Evolutionary conservation across 1,140 invertebrate species (phyloP).

Genomic region (Penaeus indicus): DNA sequence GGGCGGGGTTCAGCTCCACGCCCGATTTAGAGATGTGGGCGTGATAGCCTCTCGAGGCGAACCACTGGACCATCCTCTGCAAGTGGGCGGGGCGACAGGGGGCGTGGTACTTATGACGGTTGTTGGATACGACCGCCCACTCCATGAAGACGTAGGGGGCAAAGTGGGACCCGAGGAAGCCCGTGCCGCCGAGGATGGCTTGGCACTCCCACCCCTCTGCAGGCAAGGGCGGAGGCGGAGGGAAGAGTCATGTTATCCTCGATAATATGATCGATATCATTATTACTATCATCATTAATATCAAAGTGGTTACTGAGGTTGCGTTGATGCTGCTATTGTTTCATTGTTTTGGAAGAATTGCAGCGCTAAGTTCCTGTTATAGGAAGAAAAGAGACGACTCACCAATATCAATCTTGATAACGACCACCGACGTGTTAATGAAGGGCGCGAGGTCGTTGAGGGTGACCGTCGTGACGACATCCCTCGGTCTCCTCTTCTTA

Average conservation of each 20-base stretch:
- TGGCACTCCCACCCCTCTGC: slow-evolving; percentile 59
- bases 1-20: slow-evolving; percentile 14
- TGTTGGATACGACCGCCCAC: slow-evolving; percentile 53
- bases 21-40: slow-evolving; percentile 52
- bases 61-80: slow-evolving; percentile 40
- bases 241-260: too few relatives aligned
- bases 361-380: too few relatives aligned
- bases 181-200: slow-evolving; percentile 31
- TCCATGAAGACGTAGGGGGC: slow-evolving; percentile 58
- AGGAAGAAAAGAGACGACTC: not conserved
- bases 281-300: too few relatives aligned
- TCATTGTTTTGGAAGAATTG: too few relatives aligned
- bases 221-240: too few relatives aligned
- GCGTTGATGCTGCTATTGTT: too few relatives aligned
- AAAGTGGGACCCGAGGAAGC: slow-evolving; percentile 34
- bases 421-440: slow-evolving; percentile 31
- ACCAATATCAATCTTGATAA: slow-evolving; percentile 50
- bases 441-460: slow-evolving; percentile 23
- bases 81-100: slow-evolving; percentile 29
- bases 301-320: too few relatives aligned
- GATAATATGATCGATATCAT: too few relatives aligned
- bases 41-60: slow-evolving; percentile 39
- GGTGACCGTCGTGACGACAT: slow-evolving; percentile 36
- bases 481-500: not conserved
- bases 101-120: slow-evolving; percentile 47